phyloP scores from a whole-genome alignment of 2,113 vertebrate species.

The Scopus umbretta region DNA sequence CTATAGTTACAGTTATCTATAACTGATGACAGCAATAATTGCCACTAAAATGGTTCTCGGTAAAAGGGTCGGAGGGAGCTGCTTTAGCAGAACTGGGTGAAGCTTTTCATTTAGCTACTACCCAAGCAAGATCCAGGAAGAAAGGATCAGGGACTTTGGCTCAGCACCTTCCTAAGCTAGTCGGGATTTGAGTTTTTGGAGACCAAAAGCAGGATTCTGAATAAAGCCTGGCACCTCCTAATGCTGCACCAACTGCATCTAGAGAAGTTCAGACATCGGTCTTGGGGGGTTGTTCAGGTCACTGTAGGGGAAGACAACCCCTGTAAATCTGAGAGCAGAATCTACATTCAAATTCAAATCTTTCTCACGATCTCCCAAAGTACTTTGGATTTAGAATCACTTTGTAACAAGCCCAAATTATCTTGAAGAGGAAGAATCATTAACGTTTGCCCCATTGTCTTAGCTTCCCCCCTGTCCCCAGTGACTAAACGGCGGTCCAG shows the following conservation, averaged over 20 bases:
- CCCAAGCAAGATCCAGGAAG: neutral
- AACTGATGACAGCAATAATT: neutral
- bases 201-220: neutral
- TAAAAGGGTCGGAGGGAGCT: neutral
- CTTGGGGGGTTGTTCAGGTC: neutral
- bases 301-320: neutral
- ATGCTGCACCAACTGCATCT: neutral
- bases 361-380: neutral
- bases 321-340: neutral
- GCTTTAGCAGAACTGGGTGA: neutral
- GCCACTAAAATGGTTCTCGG: neutral
- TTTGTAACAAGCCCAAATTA: neutral
- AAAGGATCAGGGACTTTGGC: neutral
- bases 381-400: neutral
- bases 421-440: neutral
- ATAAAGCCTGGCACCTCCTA: neutral
- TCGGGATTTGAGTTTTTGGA: neutral
- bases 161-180: neutral
- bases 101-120: neutral
- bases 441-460: neutral
- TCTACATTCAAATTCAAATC: neutral
- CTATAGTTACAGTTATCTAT: too few relatives aligned
- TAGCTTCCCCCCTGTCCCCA: neutral
- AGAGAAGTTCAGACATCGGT: neutral
- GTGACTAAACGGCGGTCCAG: neutral